Evolutionary conservation across 2,797 vertebrate genomes (phyloP).

Genomic region (Rachycentron canadum): DNA sequence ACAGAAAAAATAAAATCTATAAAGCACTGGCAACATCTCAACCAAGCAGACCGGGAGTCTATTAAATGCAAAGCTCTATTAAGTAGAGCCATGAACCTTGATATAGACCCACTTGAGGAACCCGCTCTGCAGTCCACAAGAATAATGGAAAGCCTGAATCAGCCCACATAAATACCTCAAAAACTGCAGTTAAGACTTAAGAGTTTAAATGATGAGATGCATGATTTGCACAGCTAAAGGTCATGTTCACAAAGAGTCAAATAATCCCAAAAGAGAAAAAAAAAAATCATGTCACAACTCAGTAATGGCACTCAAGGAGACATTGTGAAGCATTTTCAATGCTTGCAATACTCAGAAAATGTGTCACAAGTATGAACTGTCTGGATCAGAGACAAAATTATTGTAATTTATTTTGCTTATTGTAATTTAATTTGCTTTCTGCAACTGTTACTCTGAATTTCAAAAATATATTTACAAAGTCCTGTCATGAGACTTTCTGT

Average conservation of each 20-base stretch:
- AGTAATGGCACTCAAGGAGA: conserved; percentile 17
- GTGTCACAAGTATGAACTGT: conserved; percentile 31
- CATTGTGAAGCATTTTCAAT: conserved; percentile 17
- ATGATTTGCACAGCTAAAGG: conserved; percentile 22
- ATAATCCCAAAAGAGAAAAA: conserved; percentile 24
- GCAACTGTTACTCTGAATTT: conserved; percentile 39
- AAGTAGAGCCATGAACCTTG: conserved; percentile 71
- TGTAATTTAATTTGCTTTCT: conserved; percentile 51
- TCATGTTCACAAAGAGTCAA: conserved; percentile 8
- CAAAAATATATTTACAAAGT: conserved; percentile 39
- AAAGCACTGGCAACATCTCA: conserved; percentile 66
- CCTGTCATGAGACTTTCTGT: conserved; percentile 39
- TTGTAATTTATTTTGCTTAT: conserved; percentile 16
- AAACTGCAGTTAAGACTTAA: conserved; percentile 31
- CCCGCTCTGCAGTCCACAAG: conserved; percentile 46
- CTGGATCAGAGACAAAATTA: conserved; percentile 36
- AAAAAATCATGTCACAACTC: conserved; percentile 12
- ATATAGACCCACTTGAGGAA: conserved; percentile 63
- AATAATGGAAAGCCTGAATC: conserved; percentile 65
- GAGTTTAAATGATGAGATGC: conserved; percentile 37
- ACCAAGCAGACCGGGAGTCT: conserved; percentile 55
- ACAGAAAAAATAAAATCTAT: conserved; percentile 60
- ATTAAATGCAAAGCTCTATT: conserved; percentile 76
- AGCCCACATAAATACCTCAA: conserved; percentile 44
- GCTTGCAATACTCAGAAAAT: conserved; percentile 23